These are phyloP conservation scores for Artibeus lituratus DNA, from an alignment of 2,797 vertebrate genomes.

Conservation along the genomic window DNA sequence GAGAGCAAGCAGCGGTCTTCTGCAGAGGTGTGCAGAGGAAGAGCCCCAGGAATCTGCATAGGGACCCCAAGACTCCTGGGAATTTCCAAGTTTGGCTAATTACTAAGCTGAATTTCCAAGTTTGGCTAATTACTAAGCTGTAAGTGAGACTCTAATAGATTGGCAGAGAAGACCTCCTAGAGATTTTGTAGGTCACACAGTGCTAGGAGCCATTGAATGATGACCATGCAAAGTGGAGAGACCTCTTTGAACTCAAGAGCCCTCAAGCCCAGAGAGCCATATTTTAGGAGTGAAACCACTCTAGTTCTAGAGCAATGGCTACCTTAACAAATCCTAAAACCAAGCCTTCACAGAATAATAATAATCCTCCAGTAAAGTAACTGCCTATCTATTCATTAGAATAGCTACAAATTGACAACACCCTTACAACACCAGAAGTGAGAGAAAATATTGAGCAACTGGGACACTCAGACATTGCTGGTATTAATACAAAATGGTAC, in stretches of 20 bases:
- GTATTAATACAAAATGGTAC: not conserved
- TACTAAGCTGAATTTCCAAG: not conserved
- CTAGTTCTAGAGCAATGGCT: not conserved
- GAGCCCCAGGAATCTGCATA: not conserved
- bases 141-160: not conserved
- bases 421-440: not conserved
- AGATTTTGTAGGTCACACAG: not conserved
- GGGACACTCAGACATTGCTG: not conserved
- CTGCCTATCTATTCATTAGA: not conserved
- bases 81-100: not conserved
- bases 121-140: not conserved
- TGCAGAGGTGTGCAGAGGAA: not conserved
- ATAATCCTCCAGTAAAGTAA: not conserved
- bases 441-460: not conserved
- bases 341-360: not conserved
- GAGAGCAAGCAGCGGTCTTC: not conserved
- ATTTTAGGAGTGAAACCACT: not conserved
- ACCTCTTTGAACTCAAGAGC: not conserved
- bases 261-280: not conserved
- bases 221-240: not conserved
- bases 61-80: not conserved
- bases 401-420: not conserved
- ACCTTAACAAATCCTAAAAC: not conserved
- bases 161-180: not conserved
- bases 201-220: not conserved